Evolutionary conservation across 2,113 vertebrate species (phyloP), one percentile per base, ranked within the genome.

Genomic region (Protomyctophum bolini): DNA sequence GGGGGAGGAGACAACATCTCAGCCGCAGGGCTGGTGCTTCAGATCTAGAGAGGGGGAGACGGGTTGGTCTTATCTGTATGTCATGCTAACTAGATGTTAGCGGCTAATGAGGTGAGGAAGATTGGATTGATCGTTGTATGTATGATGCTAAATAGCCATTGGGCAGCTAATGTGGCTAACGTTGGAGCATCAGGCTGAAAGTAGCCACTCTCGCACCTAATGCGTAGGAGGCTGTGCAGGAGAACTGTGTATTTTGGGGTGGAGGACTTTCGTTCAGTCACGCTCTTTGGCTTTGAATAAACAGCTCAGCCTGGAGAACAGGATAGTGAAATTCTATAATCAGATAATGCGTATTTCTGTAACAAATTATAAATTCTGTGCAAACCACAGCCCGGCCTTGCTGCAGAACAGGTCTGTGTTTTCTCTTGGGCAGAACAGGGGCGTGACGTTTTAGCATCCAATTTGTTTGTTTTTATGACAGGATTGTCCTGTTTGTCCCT

Each of bases 1-100:
- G 94, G 94, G 0, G 94, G 94, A 56, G 94, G 94, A 11, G 94
- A 95, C 83, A 95, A 95, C 80, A 84, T 95, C 79, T 95, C 94
- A 7, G 94, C 94, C 9, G 94, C 94, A 14, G 93, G 94, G 7
- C 90, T 95, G 67, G 94, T 95, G 68, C 82, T 95, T 70, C 94
- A 95, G 82, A 95, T 95, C 74, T 95, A 82, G 68, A 70, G 10
- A 6, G 7, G 9, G 47, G 21, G 47, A 1, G 11, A 4, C 8
- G 0, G 10, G 48, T 7, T 11, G 28, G 57, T 28, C 10, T 58
- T 21, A 4, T 5, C 15, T 58, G 21, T 58, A 29, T 28, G 8
- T 58, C 15, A 10, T 58, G 57, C 57, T 21, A 41, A 41, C 15
- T 52, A 12, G 59, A 45, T 6, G 33, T 14, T n/a, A 41, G 59